These are phyloP conservation scores for Diadegma fenestrale DNA, from an alignment of 2,888 invertebrate genomes.

Conservation along the genomic window DNA sequence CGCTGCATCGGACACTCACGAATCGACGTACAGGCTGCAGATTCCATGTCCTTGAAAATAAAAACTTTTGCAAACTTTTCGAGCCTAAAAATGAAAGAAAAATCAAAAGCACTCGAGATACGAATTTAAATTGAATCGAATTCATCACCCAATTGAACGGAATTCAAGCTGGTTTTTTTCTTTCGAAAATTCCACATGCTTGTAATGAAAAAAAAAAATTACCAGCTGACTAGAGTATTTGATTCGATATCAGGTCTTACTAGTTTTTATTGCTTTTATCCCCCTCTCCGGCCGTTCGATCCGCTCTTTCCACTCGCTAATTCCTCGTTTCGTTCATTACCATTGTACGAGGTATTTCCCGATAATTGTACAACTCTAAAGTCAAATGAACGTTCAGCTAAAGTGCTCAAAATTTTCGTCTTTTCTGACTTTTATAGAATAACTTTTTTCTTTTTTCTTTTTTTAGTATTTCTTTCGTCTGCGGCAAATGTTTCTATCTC, in stretches of 20 bases:
- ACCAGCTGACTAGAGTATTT: constrained; percentile 80
- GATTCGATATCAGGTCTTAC: constrained; percentile 81
- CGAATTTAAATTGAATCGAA: not conserved
- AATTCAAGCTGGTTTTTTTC: constrained; percentile 23
- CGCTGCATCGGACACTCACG: not conserved
- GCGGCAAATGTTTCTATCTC: constrained; percentile 26
- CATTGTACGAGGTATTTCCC: constrained; percentile 65
- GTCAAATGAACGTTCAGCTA: constrained; percentile 75
- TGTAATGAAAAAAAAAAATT: constrained; percentile 53
- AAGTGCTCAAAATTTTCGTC: constrained; percentile 43
- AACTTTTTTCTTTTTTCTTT: not conserved
- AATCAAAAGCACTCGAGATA: not conserved
- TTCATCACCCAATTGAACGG: constrained; percentile 43
- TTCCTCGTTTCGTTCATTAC: constrained; percentile 11
- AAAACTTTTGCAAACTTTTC: not conserved
- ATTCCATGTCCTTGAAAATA: not conserved
- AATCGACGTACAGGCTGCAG: not conserved
- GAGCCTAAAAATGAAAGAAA: not conserved
- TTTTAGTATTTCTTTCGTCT: constrained; percentile 36
- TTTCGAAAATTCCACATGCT: constrained; percentile 11
- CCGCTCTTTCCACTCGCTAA: constrained; percentile 7
- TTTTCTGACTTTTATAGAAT: constrained; percentile 1
- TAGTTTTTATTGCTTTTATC: constrained; percentile 78
- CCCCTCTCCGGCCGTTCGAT: not conserved
- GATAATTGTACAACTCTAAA: constrained; percentile 75